Percentiles rank a stretch among this genome's conserved stretches.
These are phyloP conservation scores for Magallana gigas DNA, from an alignment of 1,140 invertebrate species.

Conservation along the genomic window DNA sequence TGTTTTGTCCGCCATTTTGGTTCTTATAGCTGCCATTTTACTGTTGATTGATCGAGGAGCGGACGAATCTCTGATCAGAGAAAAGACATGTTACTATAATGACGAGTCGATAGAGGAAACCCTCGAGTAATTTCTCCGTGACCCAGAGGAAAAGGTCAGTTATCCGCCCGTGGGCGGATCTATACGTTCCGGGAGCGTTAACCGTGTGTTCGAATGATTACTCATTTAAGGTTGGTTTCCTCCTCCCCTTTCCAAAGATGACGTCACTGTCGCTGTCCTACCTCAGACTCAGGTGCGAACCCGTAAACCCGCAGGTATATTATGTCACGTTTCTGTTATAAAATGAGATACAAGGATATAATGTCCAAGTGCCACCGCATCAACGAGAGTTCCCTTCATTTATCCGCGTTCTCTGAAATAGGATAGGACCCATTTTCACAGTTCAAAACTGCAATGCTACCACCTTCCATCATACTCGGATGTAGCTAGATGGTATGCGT, in stretches of 20 bases:
- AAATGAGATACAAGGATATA: too few relatives aligned
- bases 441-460: too few relatives aligned
- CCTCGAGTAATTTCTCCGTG: conserved; percentile 16
- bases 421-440: too few relatives aligned
- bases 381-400: too few relatives aligned
- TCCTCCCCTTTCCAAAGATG: background rate
- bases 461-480: too few relatives aligned
- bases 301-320: background rate
- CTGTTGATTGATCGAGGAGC: conserved; percentile 13
- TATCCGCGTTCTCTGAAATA: too few relatives aligned
- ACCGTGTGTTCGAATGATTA: conserved; percentile 27
- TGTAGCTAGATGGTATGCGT: too few relatives aligned
- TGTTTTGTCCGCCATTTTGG: background rate
- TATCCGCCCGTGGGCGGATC: conserved; percentile 3
- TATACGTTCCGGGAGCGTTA: background rate
- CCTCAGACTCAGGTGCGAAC: background rate
- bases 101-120: conserved; percentile 27
- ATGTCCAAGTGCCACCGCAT: too few relatives aligned
- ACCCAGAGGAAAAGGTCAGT: background rate
- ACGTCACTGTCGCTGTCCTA: conserved; percentile 1
- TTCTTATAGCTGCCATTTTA: background rate
- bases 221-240: conserved; percentile 24
- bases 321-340: background rate
- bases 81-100: conserved; percentile 16
- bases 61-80: conserved; percentile 5